Evolutionary conservation across 2,888 invertebrate genomes (phyloP).

Genomic region (Lypha dubia): DNA sequence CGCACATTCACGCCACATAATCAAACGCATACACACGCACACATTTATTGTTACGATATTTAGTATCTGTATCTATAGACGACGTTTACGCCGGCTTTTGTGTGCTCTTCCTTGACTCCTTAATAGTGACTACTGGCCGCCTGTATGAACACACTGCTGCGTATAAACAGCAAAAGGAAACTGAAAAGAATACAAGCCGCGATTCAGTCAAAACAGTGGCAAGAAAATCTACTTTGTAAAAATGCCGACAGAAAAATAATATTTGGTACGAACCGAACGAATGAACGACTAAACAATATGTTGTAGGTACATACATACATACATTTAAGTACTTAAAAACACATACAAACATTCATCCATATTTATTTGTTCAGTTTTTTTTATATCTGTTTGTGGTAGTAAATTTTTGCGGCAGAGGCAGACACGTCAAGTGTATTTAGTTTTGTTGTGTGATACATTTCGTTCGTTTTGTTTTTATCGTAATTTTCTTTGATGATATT

Average conservation of each 20-base stretch:
- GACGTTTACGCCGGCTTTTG: constrained; percentile 69
- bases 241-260: constrained; percentile 49
- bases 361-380: not conserved
- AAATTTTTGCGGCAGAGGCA: constrained; percentile 36
- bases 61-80: constrained; percentile 35
- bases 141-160: constrained; percentile 16
- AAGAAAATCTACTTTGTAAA: constrained; percentile 65
- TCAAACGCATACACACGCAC: constrained; percentile 1
- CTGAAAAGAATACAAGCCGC: constrained; percentile 59
- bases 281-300: constrained; percentile 50
- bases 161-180: constrained; percentile 38
- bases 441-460: constrained; percentile 50
- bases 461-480: constrained; percentile 69
- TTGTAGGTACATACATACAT: too few relatives aligned
- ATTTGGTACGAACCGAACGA: constrained; percentile 22
- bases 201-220: constrained; percentile 68
- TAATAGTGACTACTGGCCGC: not conserved
- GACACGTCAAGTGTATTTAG: constrained; percentile 65
- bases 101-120: constrained; percentile 51
- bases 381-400: constrained; percentile 10
- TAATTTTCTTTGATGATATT: constrained; percentile 61
- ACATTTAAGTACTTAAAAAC: too few relatives aligned
- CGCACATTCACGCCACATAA: constrained; percentile 39
- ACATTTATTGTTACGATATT: constrained; percentile 39
- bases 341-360: not conserved